Percentiles rank a stretch among this genome's conserved stretches.
These are phyloP conservation scores for Centroberyx gerrardi DNA, from an alignment of 2,797 vertebrate species.

Conservation along the genomic window DNA sequence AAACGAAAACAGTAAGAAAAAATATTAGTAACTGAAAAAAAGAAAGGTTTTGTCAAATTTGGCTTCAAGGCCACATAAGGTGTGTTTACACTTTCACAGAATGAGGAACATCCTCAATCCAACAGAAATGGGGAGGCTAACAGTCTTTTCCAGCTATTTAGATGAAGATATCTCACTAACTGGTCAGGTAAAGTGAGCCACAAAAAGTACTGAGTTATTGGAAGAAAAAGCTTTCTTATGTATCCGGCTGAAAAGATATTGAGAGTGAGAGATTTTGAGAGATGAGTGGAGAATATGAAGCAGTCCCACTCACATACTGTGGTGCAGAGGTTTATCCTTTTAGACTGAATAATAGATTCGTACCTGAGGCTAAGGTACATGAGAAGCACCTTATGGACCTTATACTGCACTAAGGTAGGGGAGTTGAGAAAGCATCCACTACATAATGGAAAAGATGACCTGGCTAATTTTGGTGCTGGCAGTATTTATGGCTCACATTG, in stretches of 20 bases:
- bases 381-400: neutral
- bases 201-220: constrained; percentile 23
- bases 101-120: no score
- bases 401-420: neutral
- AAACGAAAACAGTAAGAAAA: neutral
- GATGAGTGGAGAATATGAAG: neutral
- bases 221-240: constrained; percentile 52
- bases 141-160: no score
- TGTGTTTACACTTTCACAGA: neutral
- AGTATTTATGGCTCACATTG: constrained; percentile 36
- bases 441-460: constrained; percentile 21
- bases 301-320: constrained; percentile 4
- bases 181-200: constrained; percentile 1
- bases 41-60: neutral
- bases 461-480: constrained; percentile 27
- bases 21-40: no score
- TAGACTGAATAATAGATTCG: constrained; percentile 62
- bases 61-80: neutral
- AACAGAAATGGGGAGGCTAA: neutral
- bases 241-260: neutral
- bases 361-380: constrained; percentile 12
- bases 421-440: neutral
- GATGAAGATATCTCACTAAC: no score
- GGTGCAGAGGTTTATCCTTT: constrained; percentile 10
- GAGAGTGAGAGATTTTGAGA: no score